Base-by-base conservation (phyloP, 2,888 invertebrate genomes). In the Drosophila atripex region DNA sequence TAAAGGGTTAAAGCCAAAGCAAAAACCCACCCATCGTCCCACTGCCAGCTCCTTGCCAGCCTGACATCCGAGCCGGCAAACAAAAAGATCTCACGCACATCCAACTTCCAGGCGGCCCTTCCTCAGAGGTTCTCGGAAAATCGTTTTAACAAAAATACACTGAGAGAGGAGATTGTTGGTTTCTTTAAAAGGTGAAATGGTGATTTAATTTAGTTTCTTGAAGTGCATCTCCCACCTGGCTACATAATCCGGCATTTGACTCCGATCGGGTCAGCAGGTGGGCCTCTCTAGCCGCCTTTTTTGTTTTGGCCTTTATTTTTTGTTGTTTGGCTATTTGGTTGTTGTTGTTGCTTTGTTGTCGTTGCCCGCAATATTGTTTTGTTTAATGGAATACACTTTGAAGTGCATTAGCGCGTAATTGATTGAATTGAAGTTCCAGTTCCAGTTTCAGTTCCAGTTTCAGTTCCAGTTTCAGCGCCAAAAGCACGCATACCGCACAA, bases 351-450 rank as follows among this genome's bases (percentile, higher is more conserved):
- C 9, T 3, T 2, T 25, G 32, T 5, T 14, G 60, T 60, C 21
- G 39, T 38, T 45, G 35, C 39, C 38, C 52, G 43, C 57, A 39
- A 45, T 60, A 63, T 73, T 75, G 71, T 61, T 68, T 71, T 60
- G 57, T 60, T 56, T 72, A 65, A 72, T 56, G 59, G 30, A 30
- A 56, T 55, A 16, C 38, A 69, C 69, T 72, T 77, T 68, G 56
- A 65, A 72, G 77, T 75, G 72, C 76, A 76, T 75, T 69, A 69
- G 72, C 60, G 75, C 75, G 77, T 64, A 72, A 75, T 77, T 77
- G 76, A 76, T 77, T 75, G 56, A 75, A 76, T 77, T 77, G 73
- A 72, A 65, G 59, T 66, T 72, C 54, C 71, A 71, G 56, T 73
- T 75, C 12, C 52, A 50, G 56, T 51, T 54, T 56, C 43, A 41